Evolutionary conservation across 2,113 vertebrate genomes (phyloP), one percentile per base, ranked within the genome.

Genomic region (Proterorhinus semilunaris): DNA sequence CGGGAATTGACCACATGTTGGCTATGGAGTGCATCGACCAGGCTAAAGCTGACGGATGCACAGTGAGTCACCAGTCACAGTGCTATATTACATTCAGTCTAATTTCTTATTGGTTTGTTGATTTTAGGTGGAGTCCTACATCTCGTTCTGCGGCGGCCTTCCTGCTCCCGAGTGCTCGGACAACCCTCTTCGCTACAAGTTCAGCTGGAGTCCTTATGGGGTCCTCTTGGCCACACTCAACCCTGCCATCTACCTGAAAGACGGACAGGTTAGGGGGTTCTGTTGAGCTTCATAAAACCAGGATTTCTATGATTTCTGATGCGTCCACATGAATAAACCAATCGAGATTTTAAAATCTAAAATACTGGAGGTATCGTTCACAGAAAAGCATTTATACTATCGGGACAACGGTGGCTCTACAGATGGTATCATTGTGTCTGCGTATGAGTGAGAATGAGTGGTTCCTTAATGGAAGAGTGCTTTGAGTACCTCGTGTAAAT

Each of bases 1-100:
- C 98, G n/a, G 98, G 98, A 46, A 96, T 99, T 27, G 98, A 99
- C 77, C 98, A 99, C 86, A 98, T 99, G 97, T 68, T 99, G 90
- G 97, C 98, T 0, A 98, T 98, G 96, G 95, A 98, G 77, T 96
- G 96, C 21, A 96, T 99, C 71, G 93, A 99, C 78, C 95, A 95
- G 70, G 96, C 96, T 3, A 96, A 95, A 84, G 95, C 95, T 76
- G 93, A 95, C 44, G 96, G 96, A 80, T 96, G 95, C 86, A 94
- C 84, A 74, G 98, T 99, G 90, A 94, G 96, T 89, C 13, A n/a
- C 17, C 45, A 9, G 15, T 6, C 48, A 16, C 51, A 52, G 9
- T 17, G 3, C n/a, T 17, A 8, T 53, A 3, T 5, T 52, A 7
- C 15, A 52, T n/a, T 13, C n/a, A 2, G n/a, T 52, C 5, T 7